phyloP scores from a whole-genome alignment of 2,888 invertebrate species.

The Pasiphila rectangulata region DNA sequence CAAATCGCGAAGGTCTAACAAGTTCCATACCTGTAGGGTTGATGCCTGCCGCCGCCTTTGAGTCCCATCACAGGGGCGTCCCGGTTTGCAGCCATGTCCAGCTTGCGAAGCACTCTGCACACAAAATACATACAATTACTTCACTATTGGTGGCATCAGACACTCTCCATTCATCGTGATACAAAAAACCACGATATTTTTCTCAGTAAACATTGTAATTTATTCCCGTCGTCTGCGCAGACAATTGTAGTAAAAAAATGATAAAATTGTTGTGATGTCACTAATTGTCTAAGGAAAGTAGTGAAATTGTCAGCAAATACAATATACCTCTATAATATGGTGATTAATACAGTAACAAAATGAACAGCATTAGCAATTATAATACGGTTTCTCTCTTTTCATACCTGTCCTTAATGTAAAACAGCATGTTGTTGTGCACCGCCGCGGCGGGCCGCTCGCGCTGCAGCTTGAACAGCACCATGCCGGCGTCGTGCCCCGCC shows the following conservation, averaged over 20 bases:
- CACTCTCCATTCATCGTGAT: too few relatives aligned
- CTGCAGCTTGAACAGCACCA: constrained; percentile 96
- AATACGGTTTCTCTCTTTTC: too few relatives aligned
- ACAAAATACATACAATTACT: constrained; percentile 6
- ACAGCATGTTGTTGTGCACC: constrained; percentile 94
- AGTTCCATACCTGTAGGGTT: constrained; percentile 80
- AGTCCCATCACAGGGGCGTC: constrained; percentile 96
- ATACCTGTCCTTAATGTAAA: constrained; percentile 96
- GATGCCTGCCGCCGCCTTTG: constrained; percentile 88
- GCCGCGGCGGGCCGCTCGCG: constrained; percentile 98
- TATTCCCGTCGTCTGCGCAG: too few relatives aligned
- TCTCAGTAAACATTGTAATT: too few relatives aligned
- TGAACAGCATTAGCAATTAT: too few relatives aligned
- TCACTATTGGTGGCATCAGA: too few relatives aligned
- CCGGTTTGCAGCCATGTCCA: constrained; percentile 96
- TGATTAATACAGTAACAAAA: too few relatives aligned
- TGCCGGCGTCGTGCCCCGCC: constrained; percentile 99
- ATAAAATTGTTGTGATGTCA: too few relatives aligned
- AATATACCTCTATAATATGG: too few relatives aligned
- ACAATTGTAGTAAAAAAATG: too few relatives aligned
- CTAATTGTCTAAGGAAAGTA: too few relatives aligned
- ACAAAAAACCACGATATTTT: neutral
- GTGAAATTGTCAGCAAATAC: too few relatives aligned
- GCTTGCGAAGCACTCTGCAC: constrained; percentile 85
- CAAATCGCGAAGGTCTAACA: neutral